phyloP scores from a whole-genome alignment of 2,797 vertebrate species.

The Synaphobranchus kaupii region DNA sequence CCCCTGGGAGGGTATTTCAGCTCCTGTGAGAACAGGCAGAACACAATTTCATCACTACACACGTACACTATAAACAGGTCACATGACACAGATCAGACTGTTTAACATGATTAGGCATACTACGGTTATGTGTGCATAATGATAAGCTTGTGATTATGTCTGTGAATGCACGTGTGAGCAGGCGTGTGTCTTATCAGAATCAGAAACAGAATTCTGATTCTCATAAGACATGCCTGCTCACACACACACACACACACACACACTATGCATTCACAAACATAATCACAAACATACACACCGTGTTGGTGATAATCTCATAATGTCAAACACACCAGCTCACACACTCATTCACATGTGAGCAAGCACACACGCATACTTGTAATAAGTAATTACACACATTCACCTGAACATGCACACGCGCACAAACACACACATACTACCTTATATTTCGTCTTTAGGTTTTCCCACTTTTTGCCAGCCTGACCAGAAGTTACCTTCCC shows the following conservation, averaged over 20 bases:
- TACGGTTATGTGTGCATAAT: neutral
- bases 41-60: neutral
- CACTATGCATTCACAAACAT: too few species aligned
- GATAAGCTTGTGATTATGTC: neutral
- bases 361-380: neutral
- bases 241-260: too few species aligned
- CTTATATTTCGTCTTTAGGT: conserved; percentile 73
- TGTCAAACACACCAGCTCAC: neutral
- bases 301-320: too few species aligned
- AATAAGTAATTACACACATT: too few species aligned
- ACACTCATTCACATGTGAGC: neutral
- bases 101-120: neutral
- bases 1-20: conserved; percentile 65
- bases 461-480: conserved; percentile 75
- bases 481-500: conserved; percentile 66
- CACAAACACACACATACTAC: conserved; percentile 41
- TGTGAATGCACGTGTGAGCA: too few species aligned
- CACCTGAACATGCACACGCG: neutral
- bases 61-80: neutral
- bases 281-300: neutral
- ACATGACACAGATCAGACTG: neutral
- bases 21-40: conserved; percentile 49
- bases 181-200: too few species aligned
- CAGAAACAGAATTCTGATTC: too few species aligned
- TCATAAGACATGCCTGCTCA: neutral